phyloP scores from a whole-genome alignment of 2,888 invertebrate species.

The Diaprepes abbreviatus region DNA sequence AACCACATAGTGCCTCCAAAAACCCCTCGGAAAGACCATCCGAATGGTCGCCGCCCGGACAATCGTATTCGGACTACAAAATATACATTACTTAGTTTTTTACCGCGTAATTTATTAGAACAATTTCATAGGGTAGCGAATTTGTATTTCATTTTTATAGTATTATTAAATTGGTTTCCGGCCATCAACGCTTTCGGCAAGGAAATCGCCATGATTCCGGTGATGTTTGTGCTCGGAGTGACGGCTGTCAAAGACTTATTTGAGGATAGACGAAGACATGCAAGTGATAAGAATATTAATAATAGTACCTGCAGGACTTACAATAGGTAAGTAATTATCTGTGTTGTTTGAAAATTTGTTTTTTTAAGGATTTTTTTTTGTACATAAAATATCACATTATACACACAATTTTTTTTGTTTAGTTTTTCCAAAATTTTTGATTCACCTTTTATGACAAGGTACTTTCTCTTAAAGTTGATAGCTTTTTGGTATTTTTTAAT shows the following conservation, averaged over 20 bases:
- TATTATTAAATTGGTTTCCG: conserved; percentile 96
- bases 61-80: conserved; percentile 95
- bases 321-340: conserved; percentile 86
- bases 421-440: too few relatives aligned
- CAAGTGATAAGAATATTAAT: conserved; percentile 94
- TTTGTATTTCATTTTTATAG: conserved; percentile 97
- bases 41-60: conserved; percentile 84
- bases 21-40: conserved; percentile 84
- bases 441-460: too few relatives aligned
- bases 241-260: conserved; percentile 96
- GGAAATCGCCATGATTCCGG: conserved; percentile 95
- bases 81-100: conserved; percentile 92
- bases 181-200: conserved; percentile 95
- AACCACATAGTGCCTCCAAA: conserved; percentile 88
- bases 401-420: too few relatives aligned
- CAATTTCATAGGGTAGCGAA: conserved; percentile 98
- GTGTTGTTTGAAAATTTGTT: too few relatives aligned
- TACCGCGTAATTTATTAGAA: conserved; percentile 96
- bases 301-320: conserved; percentile 93
- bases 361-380: too few relatives aligned
- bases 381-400: too few relatives aligned
- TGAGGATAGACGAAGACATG: conserved; percentile 90
- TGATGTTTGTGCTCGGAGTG: conserved; percentile 93
- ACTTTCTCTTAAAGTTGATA: too few relatives aligned
- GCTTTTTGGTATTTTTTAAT: too few relatives aligned